A percentile compares a stretch with the other conserved stretches of the same genome.
phyloP scores from a whole-genome alignment of 2,888 invertebrate species.

The Catotricha subobsoleta region DNA sequence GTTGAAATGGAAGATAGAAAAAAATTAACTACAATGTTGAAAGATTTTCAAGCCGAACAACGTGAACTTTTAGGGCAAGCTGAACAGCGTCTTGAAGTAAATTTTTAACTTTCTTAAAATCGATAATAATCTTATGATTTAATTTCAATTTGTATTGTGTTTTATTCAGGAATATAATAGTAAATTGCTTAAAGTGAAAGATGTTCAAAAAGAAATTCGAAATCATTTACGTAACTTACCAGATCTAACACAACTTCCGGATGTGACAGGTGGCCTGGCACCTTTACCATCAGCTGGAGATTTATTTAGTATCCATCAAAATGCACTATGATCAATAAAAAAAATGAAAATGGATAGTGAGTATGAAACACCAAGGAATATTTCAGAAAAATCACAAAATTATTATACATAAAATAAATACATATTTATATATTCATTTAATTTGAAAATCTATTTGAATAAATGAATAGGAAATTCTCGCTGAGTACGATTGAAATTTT shows the following conservation, averaged over 20 bases:
- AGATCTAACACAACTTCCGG: conserved; percentile 78
- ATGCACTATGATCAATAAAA: too few relatives aligned
- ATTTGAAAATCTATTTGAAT: too few relatives aligned
- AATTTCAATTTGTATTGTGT: conserved; percentile 1
- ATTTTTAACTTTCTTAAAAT: background rate
- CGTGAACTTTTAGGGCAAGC: conserved; percentile 70
- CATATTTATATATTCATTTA: too few relatives aligned
- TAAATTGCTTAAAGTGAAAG: conserved; percentile 70
- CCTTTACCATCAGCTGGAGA: conserved; percentile 92
- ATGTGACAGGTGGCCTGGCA: conserved; percentile 80
- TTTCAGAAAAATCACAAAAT: too few relatives aligned
- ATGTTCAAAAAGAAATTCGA: conserved; percentile 73
- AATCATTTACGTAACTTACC: conserved; percentile 88
- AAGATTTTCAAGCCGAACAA: conserved; percentile 75
- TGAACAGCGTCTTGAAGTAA: conserved; percentile 71
- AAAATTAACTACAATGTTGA: conserved; percentile 67
- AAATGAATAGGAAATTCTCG: too few relatives aligned
- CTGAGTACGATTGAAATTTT: too few relatives aligned
- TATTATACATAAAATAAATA: too few relatives aligned
- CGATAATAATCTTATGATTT: background rate
- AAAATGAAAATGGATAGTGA: too few relatives aligned
- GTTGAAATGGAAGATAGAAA: conserved; percentile 81
- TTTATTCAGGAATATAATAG: conserved; percentile 72
- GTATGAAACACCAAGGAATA: too few relatives aligned
- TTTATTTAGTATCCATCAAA: conserved; percentile 55